Conservation (phyloP, 1,140 invertebrate species). For the Liolophura sinensis region DNA sequence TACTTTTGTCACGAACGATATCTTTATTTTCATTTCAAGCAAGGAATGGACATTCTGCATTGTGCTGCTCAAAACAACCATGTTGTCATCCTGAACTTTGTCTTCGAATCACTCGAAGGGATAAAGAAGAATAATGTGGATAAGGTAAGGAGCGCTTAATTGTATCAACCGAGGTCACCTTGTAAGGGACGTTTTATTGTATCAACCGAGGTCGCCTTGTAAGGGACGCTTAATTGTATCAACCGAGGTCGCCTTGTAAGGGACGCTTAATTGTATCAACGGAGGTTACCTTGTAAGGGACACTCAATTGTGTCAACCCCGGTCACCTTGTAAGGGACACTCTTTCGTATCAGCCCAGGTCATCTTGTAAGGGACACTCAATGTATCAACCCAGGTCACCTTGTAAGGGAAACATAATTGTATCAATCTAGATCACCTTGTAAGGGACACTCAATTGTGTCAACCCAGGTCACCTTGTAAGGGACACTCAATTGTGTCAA, state of each 20-base stretch:
- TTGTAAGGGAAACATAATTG: slow-evolving; percentile 28
- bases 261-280: too few species aligned
- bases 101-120: slow-evolving; percentile 66
- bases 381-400: too few species aligned
- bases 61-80: slow-evolving; percentile 71
- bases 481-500: not conserved
- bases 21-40: slow-evolving; percentile 59
- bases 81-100: slow-evolving; percentile 65
- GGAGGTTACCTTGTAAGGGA: too few species aligned
- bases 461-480: slow-evolving; percentile 27
- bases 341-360: too few species aligned
- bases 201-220: too few species aligned
- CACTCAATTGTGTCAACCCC: too few species aligned
- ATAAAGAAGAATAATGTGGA: slow-evolving; percentile 67
- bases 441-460: too few species aligned
- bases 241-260: slow-evolving; percentile 28
- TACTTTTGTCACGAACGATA: not conserved
- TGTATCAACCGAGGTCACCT: too few species aligned
- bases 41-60: slow-evolving; percentile 71
- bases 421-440: too few species aligned
- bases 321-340: slow-evolving; percentile 28
- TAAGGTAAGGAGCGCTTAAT: slow-evolving; percentile 43
- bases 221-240: too few species aligned
- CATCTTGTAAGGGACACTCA: too few species aligned
- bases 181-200: too few species aligned